Evolutionary conservation across 2,888 invertebrate genomes (phyloP).

Genomic region (Artemia sinica): DNA sequence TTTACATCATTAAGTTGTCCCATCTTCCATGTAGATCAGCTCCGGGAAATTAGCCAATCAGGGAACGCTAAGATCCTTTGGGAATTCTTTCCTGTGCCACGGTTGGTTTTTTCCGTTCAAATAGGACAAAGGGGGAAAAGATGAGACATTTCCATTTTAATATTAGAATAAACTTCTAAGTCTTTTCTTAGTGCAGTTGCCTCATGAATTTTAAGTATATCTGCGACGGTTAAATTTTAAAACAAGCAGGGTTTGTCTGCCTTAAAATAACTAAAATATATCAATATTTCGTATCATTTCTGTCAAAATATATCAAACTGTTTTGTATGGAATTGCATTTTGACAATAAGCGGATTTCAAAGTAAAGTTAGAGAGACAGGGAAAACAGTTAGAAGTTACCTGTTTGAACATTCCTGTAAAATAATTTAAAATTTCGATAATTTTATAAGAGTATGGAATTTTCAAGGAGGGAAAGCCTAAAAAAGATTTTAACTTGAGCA

Average conservation of each 20-base stretch:
- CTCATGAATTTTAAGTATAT: background rate
- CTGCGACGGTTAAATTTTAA: background rate
- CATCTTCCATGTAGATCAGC: slow-evolving; percentile 3
- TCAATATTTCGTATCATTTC: too few species aligned
- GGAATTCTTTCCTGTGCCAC: background rate
- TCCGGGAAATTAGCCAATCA: slow-evolving; percentile 6
- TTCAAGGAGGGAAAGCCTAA: too few species aligned
- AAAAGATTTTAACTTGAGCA: too few species aligned
- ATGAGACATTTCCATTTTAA: slow-evolving; percentile 9
- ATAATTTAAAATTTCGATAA: too few species aligned
- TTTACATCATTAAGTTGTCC: slow-evolving; percentile 13
- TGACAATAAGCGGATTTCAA: too few species aligned
- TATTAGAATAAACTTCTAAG: background rate
- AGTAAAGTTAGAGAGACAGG: too few species aligned
- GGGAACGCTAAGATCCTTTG: background rate
- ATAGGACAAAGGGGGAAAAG: slow-evolving; percentile 9
- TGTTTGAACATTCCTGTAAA: too few species aligned
- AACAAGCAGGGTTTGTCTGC: background rate
- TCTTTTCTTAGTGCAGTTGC: slow-evolving; percentile 3
- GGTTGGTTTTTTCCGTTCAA: slow-evolving; percentile 12
- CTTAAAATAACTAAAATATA: too few species aligned
- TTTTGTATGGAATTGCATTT: too few species aligned
- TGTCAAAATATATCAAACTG: too few species aligned
- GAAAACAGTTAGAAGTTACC: too few species aligned
- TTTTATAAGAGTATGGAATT: too few species aligned